Percentiles rank a stretch among this genome's conserved stretches.
Evolutionary conservation across 1,140 invertebrate species (phyloP).

Genomic region (Drosophila takahashii): DNA sequence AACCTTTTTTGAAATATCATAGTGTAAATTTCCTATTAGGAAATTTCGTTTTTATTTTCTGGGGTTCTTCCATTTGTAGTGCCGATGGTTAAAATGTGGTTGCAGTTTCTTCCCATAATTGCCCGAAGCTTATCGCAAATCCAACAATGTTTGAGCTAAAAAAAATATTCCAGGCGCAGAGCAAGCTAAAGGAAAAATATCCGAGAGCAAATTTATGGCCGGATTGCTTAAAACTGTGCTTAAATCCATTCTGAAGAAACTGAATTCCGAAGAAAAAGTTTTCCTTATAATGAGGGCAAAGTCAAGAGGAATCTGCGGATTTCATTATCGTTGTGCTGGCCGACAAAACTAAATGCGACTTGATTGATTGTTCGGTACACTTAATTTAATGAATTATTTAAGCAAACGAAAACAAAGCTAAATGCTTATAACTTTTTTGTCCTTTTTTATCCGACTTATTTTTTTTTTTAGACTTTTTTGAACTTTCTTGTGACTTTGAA

Average conservation of each 20-base stretch:
- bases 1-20: too few relatives aligned
- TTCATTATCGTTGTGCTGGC: slow-evolving; percentile 64
- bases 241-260: slow-evolving; percentile 3
- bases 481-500: slow-evolving; percentile 28
- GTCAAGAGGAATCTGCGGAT: slow-evolving; percentile 59
- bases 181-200: slow-evolving; percentile 8
- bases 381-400: slow-evolving; percentile 83
- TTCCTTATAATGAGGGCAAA: slow-evolving; percentile 15
- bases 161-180: slow-evolving; percentile 15
- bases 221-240: slow-evolving; percentile 8
- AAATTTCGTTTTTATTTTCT: too few relatives aligned
- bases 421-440: slow-evolving; percentile 69
- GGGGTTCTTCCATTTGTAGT: not conserved
- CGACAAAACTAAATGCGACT: slow-evolving; percentile 66
- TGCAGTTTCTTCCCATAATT: slow-evolving; percentile 38
- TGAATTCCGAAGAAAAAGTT: slow-evolving; percentile 17
- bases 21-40: too few relatives aligned
- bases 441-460: slow-evolving; percentile 34
- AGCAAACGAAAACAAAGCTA: slow-evolving; percentile 58
- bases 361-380: slow-evolving; percentile 78
- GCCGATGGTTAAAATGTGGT: slow-evolving; percentile 18
- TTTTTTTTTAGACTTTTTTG: slow-evolving; percentile 50
- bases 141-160: slow-evolving; percentile 10
- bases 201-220: slow-evolving; percentile 1
- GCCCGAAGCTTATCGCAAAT: slow-evolving; percentile 27